Evolutionary conservation across 2,797 vertebrate species (phyloP), one percentile per base, ranked within the genome.

Genomic region (Malurus leucopterus): DNA sequence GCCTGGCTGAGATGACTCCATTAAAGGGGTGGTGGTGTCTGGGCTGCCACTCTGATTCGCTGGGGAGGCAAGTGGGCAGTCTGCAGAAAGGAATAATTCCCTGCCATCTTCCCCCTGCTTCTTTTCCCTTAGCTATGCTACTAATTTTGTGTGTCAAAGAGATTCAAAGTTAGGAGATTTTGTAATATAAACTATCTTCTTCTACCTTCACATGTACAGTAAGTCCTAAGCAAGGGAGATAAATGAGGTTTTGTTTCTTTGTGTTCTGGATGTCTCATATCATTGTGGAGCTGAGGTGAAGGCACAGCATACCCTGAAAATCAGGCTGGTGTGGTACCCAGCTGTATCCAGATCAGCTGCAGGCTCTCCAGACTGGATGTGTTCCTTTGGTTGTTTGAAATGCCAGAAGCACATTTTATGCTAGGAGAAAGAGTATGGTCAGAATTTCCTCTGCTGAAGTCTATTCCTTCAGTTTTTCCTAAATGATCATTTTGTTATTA

Each of bases 211-310:
- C 3, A 3, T 18, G 5, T 50, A 30, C 54, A 49, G 0, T 22
- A 68, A 57, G 13, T 30, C 8, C 20, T 19, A 65, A 43, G 13
- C 61, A 58, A 3, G 65, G 43, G 24, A 54, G 50, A 54, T 46
- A 41, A 75, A 27, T 0, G 5, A 50, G 12, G 5, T 36, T 84
- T 81, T 82, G 34, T 26, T 21, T 19, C 16, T 86, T 30, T 3
- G 5, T 53, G 5, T 57, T 86, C 14, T 49, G 63, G 46, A 20
- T 0, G 36, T 20, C 26, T 43, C 17, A 3, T 54, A 11, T 54
- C 0, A 0, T 44, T 74, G 1, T 10, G 34, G 7, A 44, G 55
- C 22, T 32, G 55, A 65, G 24, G 4, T 40, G 36, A 58, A 62
- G 30, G 72, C 57, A 26, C 22, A 50, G 46, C 29, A 30, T 21